Evolutionary conservation across 2,888 invertebrate species (phyloP), one percentile per base, ranked within the genome.

Genomic region (Dasypolia templi): DNA sequence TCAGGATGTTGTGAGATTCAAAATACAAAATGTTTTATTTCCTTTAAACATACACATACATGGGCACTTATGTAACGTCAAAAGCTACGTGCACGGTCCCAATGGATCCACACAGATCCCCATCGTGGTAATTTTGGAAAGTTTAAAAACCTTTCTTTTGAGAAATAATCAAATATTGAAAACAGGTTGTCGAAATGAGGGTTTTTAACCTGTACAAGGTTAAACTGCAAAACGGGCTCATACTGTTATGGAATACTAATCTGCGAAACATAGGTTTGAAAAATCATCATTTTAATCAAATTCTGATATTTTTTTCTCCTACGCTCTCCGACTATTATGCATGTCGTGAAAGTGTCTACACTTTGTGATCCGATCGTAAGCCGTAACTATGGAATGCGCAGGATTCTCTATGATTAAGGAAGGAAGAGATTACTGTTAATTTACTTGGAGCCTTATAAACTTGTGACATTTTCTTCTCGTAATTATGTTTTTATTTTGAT

Each of bases 331-430:
- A n/a, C 74, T 73, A 65, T 64, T 46, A 53, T 14, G 26, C 46
- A 44, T 53, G 62, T 58, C 75, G 79, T 79, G 81, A 83, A 83
- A 81, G 81, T 63, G 26, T 12, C n/a, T 19, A 58, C 55, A 68
- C 49, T 75, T 79, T 69, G 63, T 72, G 58, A 63, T 66, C 39
- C 49, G 76, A 72, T 59, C 71, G 26, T 63, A 51, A 68, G 65
- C 70, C 71, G 67, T 75, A 79, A 80, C 81, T 35, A 35, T 35
- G 84, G 65, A 68, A 81, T 81, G 84, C 53, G 66, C 75, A 77
- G 81, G 84, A 82, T 65, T 81, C 81, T 55, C 70, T 56, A 12
- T 64, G 72, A 82, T 46, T 44, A 73, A 81, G 82, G 71, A 82
- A 84, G 84, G 77, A 84, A 82, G 49, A 65, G 4, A 81, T 81